phyloP scores from a whole-genome alignment of 2,113 vertebrate genomes.

The Ochotona princeps region DNA sequence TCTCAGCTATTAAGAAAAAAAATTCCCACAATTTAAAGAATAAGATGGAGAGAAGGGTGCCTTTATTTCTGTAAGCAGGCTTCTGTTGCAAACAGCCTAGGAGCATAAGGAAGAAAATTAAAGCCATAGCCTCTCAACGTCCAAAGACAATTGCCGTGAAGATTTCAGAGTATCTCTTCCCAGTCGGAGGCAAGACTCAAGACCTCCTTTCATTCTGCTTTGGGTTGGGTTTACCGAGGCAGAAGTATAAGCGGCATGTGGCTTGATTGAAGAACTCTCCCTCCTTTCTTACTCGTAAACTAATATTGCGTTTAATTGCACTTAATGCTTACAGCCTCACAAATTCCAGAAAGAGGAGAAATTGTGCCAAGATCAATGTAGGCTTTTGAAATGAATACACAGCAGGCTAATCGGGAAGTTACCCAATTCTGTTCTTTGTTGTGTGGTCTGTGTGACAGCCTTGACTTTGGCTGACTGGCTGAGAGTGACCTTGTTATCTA shows the following conservation, averaged over 20 bases:
- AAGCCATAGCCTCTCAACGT: not conserved
- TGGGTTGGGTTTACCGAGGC: not conserved
- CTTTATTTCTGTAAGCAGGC: not conserved
- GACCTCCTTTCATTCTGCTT: not conserved
- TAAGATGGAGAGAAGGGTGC: not conserved
- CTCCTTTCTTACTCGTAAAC: slow-evolving; percentile 30
- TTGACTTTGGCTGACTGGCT: not conserved
- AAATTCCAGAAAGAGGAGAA: slow-evolving; percentile 33
- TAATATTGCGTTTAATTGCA: not conserved
- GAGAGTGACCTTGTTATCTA: not conserved
- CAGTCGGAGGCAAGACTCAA: not conserved
- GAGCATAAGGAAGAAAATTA: not conserved
- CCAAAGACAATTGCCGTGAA: not conserved
- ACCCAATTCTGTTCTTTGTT: slow-evolving; percentile 14
- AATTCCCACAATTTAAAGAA: not conserved
- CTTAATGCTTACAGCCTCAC: not conserved
- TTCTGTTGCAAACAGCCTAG: not conserved
- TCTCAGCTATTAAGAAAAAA: too few relatives aligned
- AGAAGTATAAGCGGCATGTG: not conserved
- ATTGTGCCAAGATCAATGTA: not conserved
- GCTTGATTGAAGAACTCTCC: not conserved
- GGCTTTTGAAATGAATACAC: slow-evolving; percentile 7
- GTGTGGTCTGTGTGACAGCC: not conserved
- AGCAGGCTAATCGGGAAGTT: not conserved
- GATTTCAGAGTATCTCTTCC: not conserved